These are phyloP conservation scores for Oncorhynchus gorbuscha DNA, from an alignment of 2,113 vertebrate species.

Conservation along the genomic window DNA sequence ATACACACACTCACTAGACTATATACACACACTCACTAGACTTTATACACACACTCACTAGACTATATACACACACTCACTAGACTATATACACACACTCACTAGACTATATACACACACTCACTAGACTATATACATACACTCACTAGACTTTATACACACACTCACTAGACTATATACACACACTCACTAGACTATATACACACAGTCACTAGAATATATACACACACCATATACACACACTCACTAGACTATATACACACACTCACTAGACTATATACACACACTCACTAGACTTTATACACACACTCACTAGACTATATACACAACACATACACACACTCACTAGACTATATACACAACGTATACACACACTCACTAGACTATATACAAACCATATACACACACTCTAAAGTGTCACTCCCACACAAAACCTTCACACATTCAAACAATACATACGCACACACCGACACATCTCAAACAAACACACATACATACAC, in stretches of 20 bases:
- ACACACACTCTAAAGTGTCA: too few relatives aligned
- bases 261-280: constrained; percentile 33
- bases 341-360: constrained; percentile 11
- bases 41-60: not conserved
- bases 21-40: not conserved
- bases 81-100: constrained; percentile 32
- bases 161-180: not conserved
- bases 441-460: too few relatives aligned
- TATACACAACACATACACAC: not conserved
- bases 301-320: constrained; percentile 33
- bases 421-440: too few relatives aligned
- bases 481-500: too few relatives aligned
- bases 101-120: constrained; percentile 26
- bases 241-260: constrained; percentile 36
- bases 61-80: constrained; percentile 20
- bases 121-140: constrained; percentile 49
- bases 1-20: constrained; percentile 47
- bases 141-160: constrained; percentile 32
- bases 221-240: constrained; percentile 53
- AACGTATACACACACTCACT: constrained; percentile 56
- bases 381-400: not conserved
- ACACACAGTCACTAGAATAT: constrained; percentile 4
- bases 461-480: too few relatives aligned
- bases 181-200: constrained; percentile 52
- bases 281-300: constrained; percentile 33